Conservation (phyloP, 1,140 invertebrate species). For the Hyles vespertilio region DNA sequence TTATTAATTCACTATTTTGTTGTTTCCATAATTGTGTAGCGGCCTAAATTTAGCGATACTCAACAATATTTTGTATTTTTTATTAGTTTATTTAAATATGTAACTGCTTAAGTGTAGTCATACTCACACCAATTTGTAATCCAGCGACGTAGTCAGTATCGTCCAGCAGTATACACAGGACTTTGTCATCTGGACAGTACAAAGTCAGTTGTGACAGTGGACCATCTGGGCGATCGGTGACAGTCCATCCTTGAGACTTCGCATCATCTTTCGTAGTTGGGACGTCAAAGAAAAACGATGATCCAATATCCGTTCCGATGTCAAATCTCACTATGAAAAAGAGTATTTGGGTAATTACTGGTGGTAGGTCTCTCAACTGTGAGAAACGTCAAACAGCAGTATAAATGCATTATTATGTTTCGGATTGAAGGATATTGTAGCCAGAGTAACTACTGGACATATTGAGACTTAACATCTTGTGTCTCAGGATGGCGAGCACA, state of each 20-base stretch:
- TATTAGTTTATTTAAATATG: neutral
- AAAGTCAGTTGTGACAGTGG: conserved; percentile 4
- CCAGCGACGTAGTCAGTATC: conserved; percentile 36
- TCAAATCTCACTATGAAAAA: neutral
- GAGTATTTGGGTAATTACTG: neutral
- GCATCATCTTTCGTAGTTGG: neutral
- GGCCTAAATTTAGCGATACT: too few relatives aligned
- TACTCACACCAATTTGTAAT: conserved; percentile 44
- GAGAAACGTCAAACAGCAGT: too few relatives aligned
- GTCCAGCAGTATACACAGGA: conserved; percentile 38
- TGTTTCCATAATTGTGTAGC: too few relatives aligned
- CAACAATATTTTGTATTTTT: too few relatives aligned
- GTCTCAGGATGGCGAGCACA: too few relatives aligned
- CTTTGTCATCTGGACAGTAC: conserved; percentile 27
- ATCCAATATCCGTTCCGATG: neutral
- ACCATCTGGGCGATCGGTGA: neutral
- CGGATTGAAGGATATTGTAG: too few relatives aligned
- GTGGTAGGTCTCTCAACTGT: too few relatives aligned
- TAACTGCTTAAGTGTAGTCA: neutral
- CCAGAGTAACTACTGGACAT: too few relatives aligned
- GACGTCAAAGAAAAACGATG: neutral
- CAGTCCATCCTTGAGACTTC: neutral
- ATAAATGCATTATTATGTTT: too few relatives aligned
- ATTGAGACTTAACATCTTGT: too few relatives aligned
- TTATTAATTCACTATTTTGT: too few relatives aligned